phyloP scores from a whole-genome alignment of 2,888 invertebrate species.

The Oscheius sp. region DNA sequence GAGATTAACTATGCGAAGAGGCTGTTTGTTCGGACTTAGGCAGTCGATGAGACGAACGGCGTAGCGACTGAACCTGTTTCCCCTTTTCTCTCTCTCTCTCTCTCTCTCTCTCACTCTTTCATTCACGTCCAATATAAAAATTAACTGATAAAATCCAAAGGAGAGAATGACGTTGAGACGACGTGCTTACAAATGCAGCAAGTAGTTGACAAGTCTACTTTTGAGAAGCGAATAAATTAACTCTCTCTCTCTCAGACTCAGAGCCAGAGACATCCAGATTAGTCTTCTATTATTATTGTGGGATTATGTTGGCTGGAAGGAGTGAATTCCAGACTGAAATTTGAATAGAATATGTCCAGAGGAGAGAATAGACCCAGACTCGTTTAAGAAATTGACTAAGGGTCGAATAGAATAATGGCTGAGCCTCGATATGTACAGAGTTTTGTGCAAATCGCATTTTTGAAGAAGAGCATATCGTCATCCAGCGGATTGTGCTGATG shows the following conservation, averaged over 20 bases:
- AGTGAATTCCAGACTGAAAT: too few relatives aligned
- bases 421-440: too few relatives aligned
- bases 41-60: constrained; percentile 11
- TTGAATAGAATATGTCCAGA: too few relatives aligned
- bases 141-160: neutral
- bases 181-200: neutral
- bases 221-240: neutral
- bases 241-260: neutral
- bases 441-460: too few relatives aligned
- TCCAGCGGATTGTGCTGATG: too few relatives aligned
- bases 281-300: too few relatives aligned
- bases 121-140: neutral
- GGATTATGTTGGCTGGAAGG: too few relatives aligned
- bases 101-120: neutral
- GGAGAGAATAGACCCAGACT: too few relatives aligned
- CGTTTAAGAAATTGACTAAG: too few relatives aligned
- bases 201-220: neutral
- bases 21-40: constrained; percentile 1
- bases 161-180: neutral
- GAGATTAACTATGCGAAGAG: neutral
- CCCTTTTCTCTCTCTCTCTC: neutral
- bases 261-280: too few relatives aligned
- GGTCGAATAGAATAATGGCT: too few relatives aligned
- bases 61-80: neutral
- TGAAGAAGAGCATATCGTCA: too few relatives aligned